Percentiles rank a stretch among this genome's conserved stretches.
Evolutionary conservation across 2,888 invertebrate species (phyloP).

Genomic region (Nemotelus pantherinus): DNA sequence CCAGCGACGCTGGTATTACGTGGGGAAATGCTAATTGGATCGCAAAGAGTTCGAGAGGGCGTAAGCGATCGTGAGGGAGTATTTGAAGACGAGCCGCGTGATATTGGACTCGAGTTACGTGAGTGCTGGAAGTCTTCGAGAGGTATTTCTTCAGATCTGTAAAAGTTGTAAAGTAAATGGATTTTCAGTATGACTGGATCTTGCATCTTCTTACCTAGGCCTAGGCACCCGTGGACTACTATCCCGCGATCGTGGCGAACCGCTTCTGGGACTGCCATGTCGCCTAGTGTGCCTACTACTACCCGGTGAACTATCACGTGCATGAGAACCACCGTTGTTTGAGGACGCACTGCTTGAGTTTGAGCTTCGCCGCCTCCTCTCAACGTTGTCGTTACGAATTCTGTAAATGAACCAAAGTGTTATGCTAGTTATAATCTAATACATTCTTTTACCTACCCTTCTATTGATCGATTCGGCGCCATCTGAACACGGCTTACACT

Average conservation of each 20-base stretch:
- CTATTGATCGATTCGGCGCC: slow-evolving; percentile 61
- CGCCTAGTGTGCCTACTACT: slow-evolving; percentile 63
- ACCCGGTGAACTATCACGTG: slow-evolving; percentile 64
- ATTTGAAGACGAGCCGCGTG: slow-evolving; percentile 56
- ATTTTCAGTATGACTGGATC: background rate
- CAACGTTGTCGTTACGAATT: slow-evolving; percentile 55
- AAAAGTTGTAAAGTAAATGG: slow-evolving; percentile 19
- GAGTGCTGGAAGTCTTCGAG: slow-evolving; percentile 78
- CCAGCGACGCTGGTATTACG: slow-evolving; percentile 21
- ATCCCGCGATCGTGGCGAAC: slow-evolving; percentile 70
- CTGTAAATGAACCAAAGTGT: slow-evolving; percentile 20
- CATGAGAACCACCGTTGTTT: slow-evolving; percentile 65
- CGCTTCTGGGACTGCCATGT: slow-evolving; percentile 60
- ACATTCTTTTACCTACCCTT: slow-evolving; percentile 56
- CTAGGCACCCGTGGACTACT: slow-evolving; percentile 78
- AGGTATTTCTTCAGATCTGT: slow-evolving; percentile 79
- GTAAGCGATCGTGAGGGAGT: slow-evolving; percentile 66
- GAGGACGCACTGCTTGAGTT: slow-evolving; percentile 65
- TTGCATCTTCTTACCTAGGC: slow-evolving; percentile 65
- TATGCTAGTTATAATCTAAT: background rate
- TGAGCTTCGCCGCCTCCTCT: slow-evolving; percentile 65
- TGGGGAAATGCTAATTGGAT: slow-evolving; percentile 55
- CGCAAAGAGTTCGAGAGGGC: slow-evolving; percentile 59
- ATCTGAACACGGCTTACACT: slow-evolving; percentile 63
- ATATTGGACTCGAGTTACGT: slow-evolving; percentile 65